Evolutionary conservation across 2,888 invertebrate species (phyloP).

Genomic region (Amorpha juglandis): DNA sequence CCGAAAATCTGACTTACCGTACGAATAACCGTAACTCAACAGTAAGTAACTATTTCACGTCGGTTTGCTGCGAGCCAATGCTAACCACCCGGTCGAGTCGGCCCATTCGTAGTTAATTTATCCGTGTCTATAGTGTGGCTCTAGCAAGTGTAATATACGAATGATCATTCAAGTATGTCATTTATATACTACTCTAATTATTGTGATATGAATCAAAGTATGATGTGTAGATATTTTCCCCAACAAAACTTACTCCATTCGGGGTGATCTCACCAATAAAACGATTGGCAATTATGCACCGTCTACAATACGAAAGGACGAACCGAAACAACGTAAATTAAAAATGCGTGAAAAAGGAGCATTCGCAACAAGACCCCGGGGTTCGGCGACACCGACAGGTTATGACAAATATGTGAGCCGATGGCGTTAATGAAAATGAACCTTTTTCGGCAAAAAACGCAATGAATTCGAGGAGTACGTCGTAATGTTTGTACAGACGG

Average conservation of each 20-base stretch:
- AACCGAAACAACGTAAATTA: conserved; percentile 77
- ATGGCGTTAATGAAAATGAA: conserved; percentile 82
- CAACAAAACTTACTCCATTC: conserved; percentile 9
- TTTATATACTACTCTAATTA: too few relatives aligned
- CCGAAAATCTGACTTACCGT: too few relatives aligned
- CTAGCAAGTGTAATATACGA: too few relatives aligned
- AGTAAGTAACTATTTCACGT: too few relatives aligned
- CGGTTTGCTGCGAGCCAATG: too few relatives aligned
- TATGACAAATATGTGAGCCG: conserved; percentile 84
- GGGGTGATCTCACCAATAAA: conserved; percentile 54
- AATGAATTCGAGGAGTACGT: conserved; percentile 52
- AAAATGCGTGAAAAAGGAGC: conserved; percentile 78
- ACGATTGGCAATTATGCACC: conserved; percentile 55
- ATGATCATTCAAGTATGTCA: too few relatives aligned
- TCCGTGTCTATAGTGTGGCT: too few relatives aligned
- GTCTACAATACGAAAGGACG: conserved; percentile 64
- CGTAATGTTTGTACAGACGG: conserved; percentile 51
- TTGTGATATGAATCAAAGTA: too few relatives aligned
- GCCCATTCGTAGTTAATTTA: too few relatives aligned
- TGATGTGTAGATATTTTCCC: background rate
- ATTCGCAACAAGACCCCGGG: conserved; percentile 53
- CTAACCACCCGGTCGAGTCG: too few relatives aligned
- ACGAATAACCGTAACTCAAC: too few relatives aligned
- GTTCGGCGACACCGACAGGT: conserved; percentile 63
- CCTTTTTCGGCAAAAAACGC: conserved; percentile 64